Percentiles rank a stretch among this genome's conserved stretches.
phyloP scores from a whole-genome alignment of 2,888 invertebrate genomes.

The Ypsolopha scabrella region DNA sequence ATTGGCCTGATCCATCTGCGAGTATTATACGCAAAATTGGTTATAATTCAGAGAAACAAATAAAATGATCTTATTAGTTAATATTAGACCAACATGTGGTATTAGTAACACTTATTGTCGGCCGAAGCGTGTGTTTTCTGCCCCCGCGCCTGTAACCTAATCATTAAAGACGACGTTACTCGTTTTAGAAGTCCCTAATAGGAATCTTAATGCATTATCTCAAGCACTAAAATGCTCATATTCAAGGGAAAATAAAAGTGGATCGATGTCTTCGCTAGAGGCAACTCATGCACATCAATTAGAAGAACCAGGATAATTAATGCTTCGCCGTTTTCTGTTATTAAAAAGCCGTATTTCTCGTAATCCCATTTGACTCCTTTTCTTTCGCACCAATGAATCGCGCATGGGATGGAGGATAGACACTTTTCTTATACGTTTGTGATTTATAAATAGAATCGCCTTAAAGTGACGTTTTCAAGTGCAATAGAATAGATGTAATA shows the following conservation, averaged over 20 bases:
- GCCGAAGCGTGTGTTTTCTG: background rate
- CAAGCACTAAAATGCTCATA: no score
- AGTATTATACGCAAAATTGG: no score
- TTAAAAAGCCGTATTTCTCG: slow-evolving; percentile 17
- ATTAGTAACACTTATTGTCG: background rate
- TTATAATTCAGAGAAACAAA: no score
- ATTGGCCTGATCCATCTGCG: no score
- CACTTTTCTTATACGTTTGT: background rate
- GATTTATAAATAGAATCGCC: no score
- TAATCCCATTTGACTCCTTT: background rate
- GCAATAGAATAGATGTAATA: no score
- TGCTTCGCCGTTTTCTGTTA: slow-evolving; percentile 15
- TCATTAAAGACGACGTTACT: background rate
- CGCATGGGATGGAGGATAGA: background rate
- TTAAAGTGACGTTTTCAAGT: no score
- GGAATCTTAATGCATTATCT: no score
- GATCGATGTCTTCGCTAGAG: background rate
- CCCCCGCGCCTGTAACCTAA: background rate
- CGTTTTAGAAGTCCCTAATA: no score
- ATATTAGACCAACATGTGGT: no score
- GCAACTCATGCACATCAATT: slow-evolving; percentile 12
- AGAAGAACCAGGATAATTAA: slow-evolving; percentile 10
- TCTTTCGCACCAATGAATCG: background rate
- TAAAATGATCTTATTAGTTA: no score
- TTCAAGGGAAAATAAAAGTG: background rate